Percentiles rank a stretch among this genome's conserved stretches.
Evolutionary conservation across 2,888 invertebrate genomes (phyloP).

Genomic region (Spodoptera exigua): DNA sequence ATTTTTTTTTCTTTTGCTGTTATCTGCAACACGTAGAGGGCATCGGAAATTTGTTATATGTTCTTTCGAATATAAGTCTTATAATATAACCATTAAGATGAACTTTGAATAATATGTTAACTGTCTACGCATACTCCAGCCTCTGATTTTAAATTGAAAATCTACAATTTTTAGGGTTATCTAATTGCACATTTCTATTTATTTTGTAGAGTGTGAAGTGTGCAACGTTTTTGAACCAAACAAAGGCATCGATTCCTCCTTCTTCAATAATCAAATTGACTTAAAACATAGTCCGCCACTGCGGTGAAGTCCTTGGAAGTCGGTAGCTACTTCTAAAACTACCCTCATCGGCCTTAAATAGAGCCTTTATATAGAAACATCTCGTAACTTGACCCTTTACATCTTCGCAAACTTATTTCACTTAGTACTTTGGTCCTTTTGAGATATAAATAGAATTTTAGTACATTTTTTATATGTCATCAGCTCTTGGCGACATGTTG

Average conservation of each 20-base stretch:
- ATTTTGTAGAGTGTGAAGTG: too few species aligned
- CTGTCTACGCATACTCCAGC: too few species aligned
- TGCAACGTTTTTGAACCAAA: neutral
- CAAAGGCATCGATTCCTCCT: neutral
- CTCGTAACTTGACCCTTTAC: slow-evolving; percentile 25
- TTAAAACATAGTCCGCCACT: slow-evolving; percentile 11
- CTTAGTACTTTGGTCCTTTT: slow-evolving; percentile 13
- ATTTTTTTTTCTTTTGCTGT: too few species aligned
- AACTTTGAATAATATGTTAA: too few species aligned
- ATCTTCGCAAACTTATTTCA: slow-evolving; percentile 26
- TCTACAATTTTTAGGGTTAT: too few species aligned
- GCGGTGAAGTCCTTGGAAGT: slow-evolving; percentile 19
- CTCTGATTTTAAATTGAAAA: too few species aligned
- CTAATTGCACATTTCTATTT: too few species aligned
- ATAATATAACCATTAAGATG: too few species aligned
- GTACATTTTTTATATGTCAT: slow-evolving; percentile 19
- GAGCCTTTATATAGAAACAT: slow-evolving; percentile 20
- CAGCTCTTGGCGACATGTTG: slow-evolving; percentile 11
- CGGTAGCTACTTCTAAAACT: slow-evolving; percentile 10
- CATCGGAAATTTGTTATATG: too few species aligned
- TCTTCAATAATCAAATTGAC: slow-evolving; percentile 12
- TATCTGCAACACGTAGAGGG: too few species aligned
- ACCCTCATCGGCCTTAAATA: slow-evolving; percentile 22
- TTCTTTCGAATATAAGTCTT: too few species aligned
- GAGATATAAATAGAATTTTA: slow-evolving; percentile 28